Conservation (phyloP, 2,888 invertebrate genomes). For the Spatulosminthurus flaviceps region DNA sequence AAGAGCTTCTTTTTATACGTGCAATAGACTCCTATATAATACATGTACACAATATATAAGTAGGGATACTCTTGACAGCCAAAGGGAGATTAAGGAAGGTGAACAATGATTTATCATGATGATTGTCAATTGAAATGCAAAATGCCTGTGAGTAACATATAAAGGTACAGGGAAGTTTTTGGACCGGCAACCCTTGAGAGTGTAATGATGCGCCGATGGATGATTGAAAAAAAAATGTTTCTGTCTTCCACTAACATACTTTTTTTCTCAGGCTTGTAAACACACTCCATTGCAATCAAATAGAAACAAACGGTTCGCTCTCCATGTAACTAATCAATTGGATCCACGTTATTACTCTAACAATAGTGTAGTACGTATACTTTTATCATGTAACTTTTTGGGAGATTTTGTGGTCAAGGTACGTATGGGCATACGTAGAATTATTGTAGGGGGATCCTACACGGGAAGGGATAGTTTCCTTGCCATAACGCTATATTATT, state of each 20-base stretch:
- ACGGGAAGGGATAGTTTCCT: too few species aligned
- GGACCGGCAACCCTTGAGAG: background rate
- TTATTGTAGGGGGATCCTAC: too few species aligned
- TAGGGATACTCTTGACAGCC: too few species aligned
- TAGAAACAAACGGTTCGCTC: slow-evolving; percentile 42
- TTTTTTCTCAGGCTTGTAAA: slow-evolving; percentile 21
- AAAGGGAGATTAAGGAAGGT: background rate
- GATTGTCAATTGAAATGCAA: slow-evolving; percentile 33
- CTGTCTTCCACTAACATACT: slow-evolving; percentile 20
- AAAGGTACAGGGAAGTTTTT: background rate
- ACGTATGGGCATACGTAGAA: too few species aligned
- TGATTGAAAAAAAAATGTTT: background rate
- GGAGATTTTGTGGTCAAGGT: too few species aligned
- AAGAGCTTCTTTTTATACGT: too few species aligned
- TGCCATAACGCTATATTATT: too few species aligned
- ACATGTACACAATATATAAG: too few species aligned
- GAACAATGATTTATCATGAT: slow-evolving; percentile 47
- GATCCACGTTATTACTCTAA: slow-evolving; percentile 36
- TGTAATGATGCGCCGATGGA: background rate
- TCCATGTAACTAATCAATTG: slow-evolving; percentile 33
- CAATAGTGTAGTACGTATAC: background rate
- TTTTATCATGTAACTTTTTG: background rate
- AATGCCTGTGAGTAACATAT: background rate
- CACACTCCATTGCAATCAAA: slow-evolving; percentile 37
- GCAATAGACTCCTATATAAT: too few species aligned